A percentile compares a stretch with the other conserved stretches of the same genome.
These are phyloP conservation scores for Macrochelys suwanniensis DNA, from an alignment of 2,797 vertebrate species.

Conservation along the genomic window DNA sequence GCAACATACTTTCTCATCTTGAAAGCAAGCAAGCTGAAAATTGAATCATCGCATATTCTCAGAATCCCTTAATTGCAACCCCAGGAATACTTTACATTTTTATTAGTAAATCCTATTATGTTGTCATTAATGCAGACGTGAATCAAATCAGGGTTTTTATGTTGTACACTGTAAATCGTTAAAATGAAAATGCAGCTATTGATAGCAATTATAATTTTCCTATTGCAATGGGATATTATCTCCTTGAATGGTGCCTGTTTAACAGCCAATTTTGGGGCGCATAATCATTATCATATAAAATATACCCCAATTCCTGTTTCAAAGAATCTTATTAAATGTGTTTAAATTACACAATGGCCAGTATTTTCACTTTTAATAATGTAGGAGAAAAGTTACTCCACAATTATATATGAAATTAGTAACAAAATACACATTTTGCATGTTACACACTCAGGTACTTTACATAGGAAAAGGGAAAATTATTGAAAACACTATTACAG, in stretches of 20 bases:
- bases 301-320: not conserved
- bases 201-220: slow-evolving; percentile 1
- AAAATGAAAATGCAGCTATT: slow-evolving; percentile 9
- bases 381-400: not conserved
- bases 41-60: not conserved
- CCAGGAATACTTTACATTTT: not conserved
- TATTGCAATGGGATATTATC: not conserved
- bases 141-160: not conserved
- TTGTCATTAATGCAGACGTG: not conserved
- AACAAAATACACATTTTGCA: not conserved
- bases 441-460: not conserved
- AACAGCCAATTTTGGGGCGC: not conserved
- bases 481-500: not conserved
- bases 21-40: not conserved
- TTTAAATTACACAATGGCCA: not conserved
- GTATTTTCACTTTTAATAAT: not conserved
- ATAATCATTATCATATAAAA: not conserved
- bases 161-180: not conserved
- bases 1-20: not conserved
- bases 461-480: not conserved
- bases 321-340: not conserved
- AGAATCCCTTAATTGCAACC: not conserved
- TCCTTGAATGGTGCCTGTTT: not conserved
- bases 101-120: not conserved
- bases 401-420: not conserved